Conservation (phyloP, 2,113 vertebrate genomes). For the Hippopotamus amphibius region DNA sequence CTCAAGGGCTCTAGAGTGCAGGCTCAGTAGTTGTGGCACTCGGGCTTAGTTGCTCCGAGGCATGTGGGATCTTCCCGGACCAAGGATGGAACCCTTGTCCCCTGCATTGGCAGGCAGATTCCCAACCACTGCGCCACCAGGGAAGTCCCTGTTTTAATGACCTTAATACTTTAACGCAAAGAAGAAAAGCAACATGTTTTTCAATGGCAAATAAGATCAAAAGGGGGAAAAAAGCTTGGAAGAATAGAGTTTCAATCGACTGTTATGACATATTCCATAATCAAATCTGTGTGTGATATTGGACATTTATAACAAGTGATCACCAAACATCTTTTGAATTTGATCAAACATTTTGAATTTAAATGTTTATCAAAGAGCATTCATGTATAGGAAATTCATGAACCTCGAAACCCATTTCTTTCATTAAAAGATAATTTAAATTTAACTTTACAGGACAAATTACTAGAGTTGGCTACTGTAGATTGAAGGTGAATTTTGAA, state of each 20-base stretch:
- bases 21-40: too few species aligned
- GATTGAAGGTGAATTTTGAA: constrained; percentile 9
- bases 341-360: neutral
- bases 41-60: too few species aligned
- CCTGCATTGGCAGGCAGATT: too few species aligned
- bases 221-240: neutral
- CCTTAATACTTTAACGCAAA: neutral
- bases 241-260: neutral
- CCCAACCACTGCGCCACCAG: too few species aligned
- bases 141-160: neutral
- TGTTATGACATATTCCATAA: neutral
- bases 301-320: neutral
- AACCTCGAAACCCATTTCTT: neutral
- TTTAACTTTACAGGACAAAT: neutral
- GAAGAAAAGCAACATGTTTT: neutral
- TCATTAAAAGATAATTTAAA: constrained; percentile 14
- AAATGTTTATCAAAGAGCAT: neutral
- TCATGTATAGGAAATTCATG: neutral
- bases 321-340: neutral
- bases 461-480: neutral
- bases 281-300: neutral
- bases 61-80: too few species aligned
- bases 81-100: too few species aligned
- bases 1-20: too few species aligned
- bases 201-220: neutral